Base-by-base conservation (phyloP, 2,888 invertebrate genomes). In the Nymphalis c-album region DNA sequence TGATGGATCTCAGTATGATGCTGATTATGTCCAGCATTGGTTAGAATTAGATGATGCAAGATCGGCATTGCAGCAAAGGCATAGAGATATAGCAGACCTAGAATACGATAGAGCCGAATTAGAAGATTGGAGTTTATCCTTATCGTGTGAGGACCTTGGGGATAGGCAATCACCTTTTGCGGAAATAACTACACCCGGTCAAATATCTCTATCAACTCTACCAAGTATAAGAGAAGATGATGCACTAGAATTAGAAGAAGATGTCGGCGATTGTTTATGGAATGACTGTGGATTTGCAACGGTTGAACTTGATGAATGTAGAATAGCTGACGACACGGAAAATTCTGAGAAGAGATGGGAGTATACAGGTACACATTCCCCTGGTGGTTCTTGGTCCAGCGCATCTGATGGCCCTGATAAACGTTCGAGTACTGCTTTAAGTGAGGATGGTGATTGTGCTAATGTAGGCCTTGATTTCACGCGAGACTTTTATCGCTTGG, bases 21-120 rank as follows among this genome's bases (percentile, higher is more conserved):
- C 94, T 1, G 95, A 95, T 79, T 96, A 95, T 75, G 94, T 96
- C 58, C 95, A 96, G 80, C 95, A 96, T 78, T 96, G 96, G 95
- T 87, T 96, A 63, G 93, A 95, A 80, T 85, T 96, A 75, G 96
- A 96, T 79, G 95, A 96, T 76, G 95, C 95, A 2, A 91, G 95
- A 78, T 94, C 95, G 66, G 94, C 95, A 5, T 79, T 94, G 46
- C 95, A 95, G 76, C 95, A 95, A 77, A 94, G 95, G 75, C 95
- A 95, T 80, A 91, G 95, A 69, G 95, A 95, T 79, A 84, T 95
- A 74, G 92, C 95, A 35, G 95, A 95, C 80, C 86, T 95, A 77
- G 95, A 96, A 82, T 96, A 96, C 78, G 96, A 96, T 79, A 93
- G 94, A 75, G 95, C 95, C 4, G 96, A 96, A 83, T 86, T 96